These are phyloP conservation scores for Actenoides lindsayi DNA, from an alignment of 2,113 vertebrate genomes.

Conservation along the genomic window DNA sequence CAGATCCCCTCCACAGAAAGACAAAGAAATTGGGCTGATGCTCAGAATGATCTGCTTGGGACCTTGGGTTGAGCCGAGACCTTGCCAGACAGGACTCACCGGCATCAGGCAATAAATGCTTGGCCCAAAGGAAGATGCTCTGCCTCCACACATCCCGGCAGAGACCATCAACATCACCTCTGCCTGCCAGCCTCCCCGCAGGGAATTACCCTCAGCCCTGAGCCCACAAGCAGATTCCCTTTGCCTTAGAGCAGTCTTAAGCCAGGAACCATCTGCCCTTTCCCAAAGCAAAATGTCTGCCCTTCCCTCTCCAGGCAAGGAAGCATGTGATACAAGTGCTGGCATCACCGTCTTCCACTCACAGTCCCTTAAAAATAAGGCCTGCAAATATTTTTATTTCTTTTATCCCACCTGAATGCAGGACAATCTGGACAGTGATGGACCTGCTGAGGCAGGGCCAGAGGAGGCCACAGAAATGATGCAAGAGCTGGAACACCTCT, in stretches of 20 bases:
- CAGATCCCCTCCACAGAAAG: background rate
- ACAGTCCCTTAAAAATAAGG: background rate
- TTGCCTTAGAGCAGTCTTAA: background rate
- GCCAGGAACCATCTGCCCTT: background rate
- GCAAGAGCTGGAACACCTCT: background rate
- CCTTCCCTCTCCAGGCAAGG: background rate
- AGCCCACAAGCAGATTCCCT: background rate
- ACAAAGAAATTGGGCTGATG: background rate
- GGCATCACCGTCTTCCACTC: background rate
- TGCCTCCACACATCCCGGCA: background rate
- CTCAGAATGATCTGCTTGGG: background rate
- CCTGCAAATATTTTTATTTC: background rate
- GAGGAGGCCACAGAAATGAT: background rate
- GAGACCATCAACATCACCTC: background rate
- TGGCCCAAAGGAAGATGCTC: background rate
- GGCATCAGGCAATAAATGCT: background rate
- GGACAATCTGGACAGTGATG: background rate
- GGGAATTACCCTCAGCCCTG: background rate
- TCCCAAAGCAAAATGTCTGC: background rate
- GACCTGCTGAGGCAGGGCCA: background rate
- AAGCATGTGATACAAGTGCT: background rate
- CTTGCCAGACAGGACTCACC: background rate
- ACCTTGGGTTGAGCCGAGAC: background rate
- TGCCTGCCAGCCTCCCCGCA: background rate
- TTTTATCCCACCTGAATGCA: background rate